These are phyloP conservation scores for Nomada fucata DNA, from an alignment of 2,888 invertebrate species.

Conservation along the genomic window DNA sequence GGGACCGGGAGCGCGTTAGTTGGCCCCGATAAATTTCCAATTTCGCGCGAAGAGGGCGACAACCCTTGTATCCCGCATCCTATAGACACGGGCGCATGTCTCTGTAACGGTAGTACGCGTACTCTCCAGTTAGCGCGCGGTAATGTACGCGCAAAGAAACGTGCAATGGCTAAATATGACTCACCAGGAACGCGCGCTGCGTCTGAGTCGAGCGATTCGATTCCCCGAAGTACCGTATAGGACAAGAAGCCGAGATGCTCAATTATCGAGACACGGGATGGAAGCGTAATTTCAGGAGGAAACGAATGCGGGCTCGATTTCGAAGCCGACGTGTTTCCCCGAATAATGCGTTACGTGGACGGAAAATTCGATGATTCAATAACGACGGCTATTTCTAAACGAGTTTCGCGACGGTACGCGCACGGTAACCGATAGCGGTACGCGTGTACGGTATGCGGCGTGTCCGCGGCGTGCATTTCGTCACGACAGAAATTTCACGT, in stretches of 20 bases:
- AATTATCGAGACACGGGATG: background rate
- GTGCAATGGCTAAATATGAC: slow-evolving; percentile 66
- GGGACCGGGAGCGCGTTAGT: background rate
- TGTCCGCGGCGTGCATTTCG: slow-evolving; percentile 10
- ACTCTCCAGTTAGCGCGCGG: slow-evolving; percentile 26
- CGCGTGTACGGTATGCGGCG: background rate
- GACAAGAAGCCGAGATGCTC: background rate
- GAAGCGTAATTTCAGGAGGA: background rate
- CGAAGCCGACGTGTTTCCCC: background rate
- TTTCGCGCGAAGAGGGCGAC: slow-evolving; percentile 44
- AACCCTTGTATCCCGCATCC: slow-evolving; percentile 43
- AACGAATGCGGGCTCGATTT: background rate
- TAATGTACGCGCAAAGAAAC: slow-evolving; percentile 50
- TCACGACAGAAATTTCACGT: slow-evolving; percentile 34
- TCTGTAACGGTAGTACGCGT: too few relatives aligned
- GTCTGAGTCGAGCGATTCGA: slow-evolving; percentile 41
- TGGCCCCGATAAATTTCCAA: slow-evolving; percentile 32
- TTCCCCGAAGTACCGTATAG: slow-evolving; percentile 47
- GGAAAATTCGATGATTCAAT: slow-evolving; percentile 33
- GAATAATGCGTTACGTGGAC: background rate
- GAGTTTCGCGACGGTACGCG: slow-evolving; percentile 13
- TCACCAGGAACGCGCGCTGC: slow-evolving; percentile 49
- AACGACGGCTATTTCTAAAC: background rate
- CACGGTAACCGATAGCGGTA: background rate
- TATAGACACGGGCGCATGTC: slow-evolving; percentile 36